Evolutionary conservation across 2,888 invertebrate species (phyloP).

Genomic region (Phytoseiulus persimilis): DNA sequence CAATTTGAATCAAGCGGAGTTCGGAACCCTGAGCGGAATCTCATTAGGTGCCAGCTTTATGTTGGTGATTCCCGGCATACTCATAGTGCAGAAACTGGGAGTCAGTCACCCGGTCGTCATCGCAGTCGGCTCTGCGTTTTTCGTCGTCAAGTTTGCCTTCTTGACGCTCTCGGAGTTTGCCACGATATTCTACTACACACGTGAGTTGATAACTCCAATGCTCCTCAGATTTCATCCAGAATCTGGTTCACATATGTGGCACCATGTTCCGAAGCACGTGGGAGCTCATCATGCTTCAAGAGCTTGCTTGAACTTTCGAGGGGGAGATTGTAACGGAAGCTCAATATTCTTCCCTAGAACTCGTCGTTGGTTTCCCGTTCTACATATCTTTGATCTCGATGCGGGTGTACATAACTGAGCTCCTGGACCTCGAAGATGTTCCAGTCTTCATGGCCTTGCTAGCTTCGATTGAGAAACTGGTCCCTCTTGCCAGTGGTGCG

Average conservation of each 20-base stretch:
- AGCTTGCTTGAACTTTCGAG: too few species aligned
- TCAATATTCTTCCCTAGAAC: not conserved
- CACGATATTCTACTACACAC: not conserved
- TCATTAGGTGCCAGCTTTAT: not conserved
- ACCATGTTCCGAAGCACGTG: too few species aligned
- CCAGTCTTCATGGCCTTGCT: not conserved
- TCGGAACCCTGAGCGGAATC: not conserved
- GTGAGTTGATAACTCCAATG: not conserved
- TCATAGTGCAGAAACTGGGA: slow-evolving; percentile 9
- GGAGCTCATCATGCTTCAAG: too few species aligned
- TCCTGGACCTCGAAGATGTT: not conserved
- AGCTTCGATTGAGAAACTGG: not conserved
- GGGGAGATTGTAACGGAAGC: too few species aligned
- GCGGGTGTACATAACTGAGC: not conserved
- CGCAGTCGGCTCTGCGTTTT: not conserved
- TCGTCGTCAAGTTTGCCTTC: not conserved
- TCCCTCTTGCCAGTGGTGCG: not conserved
- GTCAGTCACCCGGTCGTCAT: not conserved
- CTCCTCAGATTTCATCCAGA: too few species aligned
- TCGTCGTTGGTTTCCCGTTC: slow-evolving; percentile 7
- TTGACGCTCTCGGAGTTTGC: not conserved
- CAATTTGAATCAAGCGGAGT: not conserved
- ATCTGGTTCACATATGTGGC: too few species aligned
- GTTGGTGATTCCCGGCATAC: not conserved
- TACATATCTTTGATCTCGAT: not conserved